Conservation (phyloP, 2,797 vertebrate genomes). For the Pipistrellus nathusii region DNA sequence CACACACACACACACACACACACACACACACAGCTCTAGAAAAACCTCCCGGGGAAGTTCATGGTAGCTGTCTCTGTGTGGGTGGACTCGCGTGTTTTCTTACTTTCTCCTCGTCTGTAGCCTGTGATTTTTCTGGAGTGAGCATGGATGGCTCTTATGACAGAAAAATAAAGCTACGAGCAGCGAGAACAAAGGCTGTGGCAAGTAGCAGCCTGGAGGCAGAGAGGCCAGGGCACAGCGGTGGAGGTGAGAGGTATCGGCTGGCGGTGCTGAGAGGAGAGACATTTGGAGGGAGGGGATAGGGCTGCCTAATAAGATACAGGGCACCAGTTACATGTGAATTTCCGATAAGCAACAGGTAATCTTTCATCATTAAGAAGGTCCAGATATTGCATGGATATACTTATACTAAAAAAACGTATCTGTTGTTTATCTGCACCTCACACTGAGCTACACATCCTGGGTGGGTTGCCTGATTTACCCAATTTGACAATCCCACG, state of each 20-base stretch:
- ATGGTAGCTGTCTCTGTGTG: constrained; percentile 66
- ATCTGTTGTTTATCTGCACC: not conserved
- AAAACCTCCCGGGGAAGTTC: constrained; percentile 56
- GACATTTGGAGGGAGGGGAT: too few species aligned
- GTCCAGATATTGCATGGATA: not conserved
- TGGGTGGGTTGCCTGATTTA: not conserved
- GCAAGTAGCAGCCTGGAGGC: not conserved
- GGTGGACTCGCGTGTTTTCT: constrained; percentile 74
- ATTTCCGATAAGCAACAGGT: not conserved
- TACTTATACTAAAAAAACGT: not conserved
- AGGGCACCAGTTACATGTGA: not conserved
- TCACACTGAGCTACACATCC: not conserved
- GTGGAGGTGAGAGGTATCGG: rapidly evolving
- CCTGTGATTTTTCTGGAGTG: constrained; percentile 75
- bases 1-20: not conserved
- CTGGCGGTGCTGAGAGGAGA: rapidly evolving
- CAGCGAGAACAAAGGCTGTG: not conserved
- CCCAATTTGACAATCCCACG: not conserved
- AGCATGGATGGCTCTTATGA: constrained; percentile 69
- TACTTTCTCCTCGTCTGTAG: constrained; percentile 74
- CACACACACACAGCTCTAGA: constrained; percentile 58
- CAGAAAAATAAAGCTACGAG: constrained; percentile 67
- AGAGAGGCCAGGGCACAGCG: not conserved
- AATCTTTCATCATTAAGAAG: not conserved
- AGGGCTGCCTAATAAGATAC: not conserved